Evolutionary conservation across 1,140 invertebrate genomes (phyloP), one percentile per base, ranked within the genome.

Genomic region (Sinella curviseta): DNA sequence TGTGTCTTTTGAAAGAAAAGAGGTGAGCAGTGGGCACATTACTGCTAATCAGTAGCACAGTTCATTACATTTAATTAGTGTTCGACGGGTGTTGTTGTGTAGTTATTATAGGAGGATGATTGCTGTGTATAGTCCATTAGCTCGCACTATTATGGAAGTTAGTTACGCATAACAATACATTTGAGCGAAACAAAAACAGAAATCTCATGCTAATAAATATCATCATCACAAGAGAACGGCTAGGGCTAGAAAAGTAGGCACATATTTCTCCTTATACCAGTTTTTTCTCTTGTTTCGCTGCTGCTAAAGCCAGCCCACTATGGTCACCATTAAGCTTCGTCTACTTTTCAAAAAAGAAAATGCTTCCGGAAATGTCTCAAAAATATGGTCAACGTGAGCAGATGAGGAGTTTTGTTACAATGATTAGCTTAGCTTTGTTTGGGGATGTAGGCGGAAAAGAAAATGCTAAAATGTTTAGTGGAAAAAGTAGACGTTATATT

Each of bases 1-100:
- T 60, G 57, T 60, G 24, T 48, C 20, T 8, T 20, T 48, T 20
- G 8, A 8, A 12, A 12, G 39, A 12, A 20, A 8, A 3, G 31
- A 33, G 65, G 65, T 48, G 39, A 48, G 39, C 39, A 48, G 39
- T 70, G 65, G 24, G 65, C 65, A 31, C 65, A 70, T 70, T 70
- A 30, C 31, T 8, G 30, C 65, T 70, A 70, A 70, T 70, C 65
- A 70, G 65, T 31, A 70, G 65, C 26, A 70, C 31, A 70, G 65
- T 70, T 70, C 65, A 70, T 70, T 70, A 70, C 65, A 70, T 70
- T 70, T 70, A 70, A 70, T 70, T 70, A 70, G 65, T 33, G 65
- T 70, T 70, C 65, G 65, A 70, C 26, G 65, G 65, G 65, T 70
- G 57, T 65, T 70, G 57, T 65, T 65, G 57, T 70, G 12, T 33